These are phyloP conservation scores for Bellardia bayeri DNA, from an alignment of 2,888 invertebrate species.

Conservation along the genomic window DNA sequence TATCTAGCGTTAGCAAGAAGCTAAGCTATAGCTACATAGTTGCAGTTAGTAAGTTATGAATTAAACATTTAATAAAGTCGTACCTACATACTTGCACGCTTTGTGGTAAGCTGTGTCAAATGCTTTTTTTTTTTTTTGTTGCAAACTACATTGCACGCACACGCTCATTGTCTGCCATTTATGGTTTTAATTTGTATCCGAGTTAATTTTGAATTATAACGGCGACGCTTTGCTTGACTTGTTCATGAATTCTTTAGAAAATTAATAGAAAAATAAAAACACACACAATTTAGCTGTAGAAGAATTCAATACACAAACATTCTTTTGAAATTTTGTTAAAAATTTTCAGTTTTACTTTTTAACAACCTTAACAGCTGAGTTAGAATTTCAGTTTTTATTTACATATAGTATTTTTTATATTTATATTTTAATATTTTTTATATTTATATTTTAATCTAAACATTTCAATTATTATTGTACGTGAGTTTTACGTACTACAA, in stretches of 20 bases:
- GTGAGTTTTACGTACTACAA: background rate
- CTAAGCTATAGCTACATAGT: background rate
- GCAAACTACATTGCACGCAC: constrained; percentile 32
- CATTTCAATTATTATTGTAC: constrained; percentile 62
- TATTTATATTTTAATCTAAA: constrained; percentile 13
- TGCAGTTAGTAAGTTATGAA: constrained; percentile 30
- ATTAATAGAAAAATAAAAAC: background rate
- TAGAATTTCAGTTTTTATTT: background rate
- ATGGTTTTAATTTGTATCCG: constrained; percentile 57
- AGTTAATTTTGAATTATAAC: constrained; percentile 61
- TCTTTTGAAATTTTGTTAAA: constrained; percentile 25
- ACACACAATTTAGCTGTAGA: background rate
- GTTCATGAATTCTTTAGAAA: constrained; percentile 35
- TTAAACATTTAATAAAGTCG: constrained; percentile 44
- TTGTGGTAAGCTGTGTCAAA: constrained; percentile 26
- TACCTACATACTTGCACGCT: constrained; percentile 28
- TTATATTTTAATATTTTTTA: background rate
- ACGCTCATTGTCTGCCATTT: constrained; percentile 55
- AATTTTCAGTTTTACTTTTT: constrained; percentile 23
- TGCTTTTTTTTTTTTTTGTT: constrained; percentile 12
- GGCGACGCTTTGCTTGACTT: constrained; percentile 25
- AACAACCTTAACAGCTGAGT: constrained; percentile 19
- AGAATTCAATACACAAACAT: background rate
- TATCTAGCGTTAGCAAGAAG: background rate
- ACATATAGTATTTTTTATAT: background rate